Percentiles rank a stretch among this genome's conserved stretches.
phyloP scores from a whole-genome alignment of 2,113 vertebrate species.

The Gobius niger region DNA sequence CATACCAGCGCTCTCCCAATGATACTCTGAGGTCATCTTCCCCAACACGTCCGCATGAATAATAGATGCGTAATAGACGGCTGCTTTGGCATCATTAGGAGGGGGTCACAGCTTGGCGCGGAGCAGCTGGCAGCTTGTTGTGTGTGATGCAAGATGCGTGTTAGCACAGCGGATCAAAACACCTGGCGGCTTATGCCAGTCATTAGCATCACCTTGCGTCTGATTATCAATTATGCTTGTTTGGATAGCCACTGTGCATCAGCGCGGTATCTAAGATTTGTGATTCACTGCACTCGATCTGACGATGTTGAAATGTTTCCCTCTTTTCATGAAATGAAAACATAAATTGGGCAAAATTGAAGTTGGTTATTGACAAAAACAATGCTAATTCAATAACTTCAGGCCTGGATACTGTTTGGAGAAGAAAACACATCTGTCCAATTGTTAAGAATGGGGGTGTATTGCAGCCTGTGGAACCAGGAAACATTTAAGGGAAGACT shows the following conservation, averaged over 20 bases:
- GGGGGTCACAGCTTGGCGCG: constrained; percentile 29
- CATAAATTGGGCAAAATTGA: too few species aligned
- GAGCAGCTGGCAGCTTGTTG: constrained; percentile 30
- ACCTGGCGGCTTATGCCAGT: neutral
- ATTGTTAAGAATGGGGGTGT: too few species aligned
- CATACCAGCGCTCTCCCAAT: constrained; percentile 32
- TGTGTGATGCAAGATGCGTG: constrained; percentile 6
- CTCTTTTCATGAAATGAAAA: too few species aligned
- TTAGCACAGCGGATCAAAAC: neutral
- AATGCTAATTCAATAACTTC: too few species aligned
- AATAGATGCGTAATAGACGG: constrained; percentile 57
- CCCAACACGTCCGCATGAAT: constrained; percentile 43
- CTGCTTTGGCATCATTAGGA: constrained; percentile 30
- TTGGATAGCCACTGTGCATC: neutral
- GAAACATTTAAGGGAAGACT: too few species aligned
- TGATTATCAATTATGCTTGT: neutral
- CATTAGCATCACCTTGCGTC: constrained; percentile 1
- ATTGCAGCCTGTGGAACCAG: too few species aligned
- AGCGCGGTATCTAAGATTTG: neutral
- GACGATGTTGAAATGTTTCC: too few species aligned
- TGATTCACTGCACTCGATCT: neutral
- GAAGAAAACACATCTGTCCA: too few species aligned
- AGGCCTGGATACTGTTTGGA: too few species aligned
- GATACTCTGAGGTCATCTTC: constrained; percentile 43
- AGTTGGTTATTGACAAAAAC: too few species aligned